Conservation (phyloP, 1,140 invertebrate genomes). For the Rhagoletis zephyria region DNA sequence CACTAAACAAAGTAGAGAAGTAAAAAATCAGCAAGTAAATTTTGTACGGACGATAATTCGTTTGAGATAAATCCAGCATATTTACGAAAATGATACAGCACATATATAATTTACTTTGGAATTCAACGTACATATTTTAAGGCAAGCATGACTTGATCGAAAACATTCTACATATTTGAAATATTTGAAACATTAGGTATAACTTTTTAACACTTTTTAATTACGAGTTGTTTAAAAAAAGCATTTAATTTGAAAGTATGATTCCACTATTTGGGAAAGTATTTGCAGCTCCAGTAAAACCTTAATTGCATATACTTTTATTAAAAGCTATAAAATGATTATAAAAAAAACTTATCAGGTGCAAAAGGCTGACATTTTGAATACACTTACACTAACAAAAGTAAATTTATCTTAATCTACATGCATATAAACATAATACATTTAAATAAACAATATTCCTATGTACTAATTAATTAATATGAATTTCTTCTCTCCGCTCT, state of each 20-base stretch:
- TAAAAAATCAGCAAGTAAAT: neutral
- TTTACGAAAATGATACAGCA: neutral
- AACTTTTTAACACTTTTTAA: neutral
- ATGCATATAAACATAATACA: neutral
- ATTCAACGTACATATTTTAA: slow-evolving; percentile 3
- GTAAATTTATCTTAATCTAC: neutral
- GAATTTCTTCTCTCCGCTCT: slow-evolving; percentile 12
- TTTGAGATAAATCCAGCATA: neutral
- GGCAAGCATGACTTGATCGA: slow-evolving; percentile 16
- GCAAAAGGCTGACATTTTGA: neutral
- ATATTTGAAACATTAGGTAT: neutral
- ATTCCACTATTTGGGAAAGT: too few species aligned
- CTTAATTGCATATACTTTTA: slow-evolving; percentile 7
- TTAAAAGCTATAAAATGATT: neutral
- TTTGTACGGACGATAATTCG: neutral
- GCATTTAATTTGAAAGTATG: neutral
- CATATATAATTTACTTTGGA: neutral
- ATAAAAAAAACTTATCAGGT: neutral
- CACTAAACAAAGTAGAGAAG: neutral
- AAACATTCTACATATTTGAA: neutral
- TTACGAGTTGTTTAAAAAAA: neutral
- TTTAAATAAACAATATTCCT: neutral
- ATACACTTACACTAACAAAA: neutral
- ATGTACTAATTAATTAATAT: slow-evolving; percentile 32
- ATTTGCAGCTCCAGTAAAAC: too few species aligned